Base-by-base conservation (phyloP, 2,113 vertebrate genomes). In the Suncus etruscus region DNA sequence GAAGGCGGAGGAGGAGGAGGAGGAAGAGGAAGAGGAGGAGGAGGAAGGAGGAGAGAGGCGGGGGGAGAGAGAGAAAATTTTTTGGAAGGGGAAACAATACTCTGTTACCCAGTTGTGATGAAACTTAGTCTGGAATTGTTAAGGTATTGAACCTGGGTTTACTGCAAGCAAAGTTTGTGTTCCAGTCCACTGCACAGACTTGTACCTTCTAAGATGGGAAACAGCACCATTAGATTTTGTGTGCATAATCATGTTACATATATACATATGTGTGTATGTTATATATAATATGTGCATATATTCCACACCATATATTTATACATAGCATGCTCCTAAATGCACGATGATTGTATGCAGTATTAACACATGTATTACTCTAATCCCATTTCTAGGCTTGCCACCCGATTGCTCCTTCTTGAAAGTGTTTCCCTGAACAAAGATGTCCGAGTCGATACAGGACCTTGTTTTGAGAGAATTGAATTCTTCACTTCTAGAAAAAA, bases 361-460 rank as follows among this genome's bases (percentile, higher is more conserved):
- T 72, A 89, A 29, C 11, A 63, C 32, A 91, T 11, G 54, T 65
- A 70, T 87, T 78, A 93, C 83, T 20, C 47, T 22, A 48, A 76
- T 39, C 65, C 45, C 8, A 81, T 16, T 58, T 79, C 70, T 75
- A 27, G 45, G 48, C 45, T 29, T 74, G 29, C 22, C 68, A 72
- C 66, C 24, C 61, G 78, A 83, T 51, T 48, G 70, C 31, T 93
- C 18, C 47, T 84, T 93, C 27, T 72, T 50, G 2, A 73, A 89
- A 91, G 58, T 54, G 66, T 12, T 16, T 27, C 54, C n/a, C 4
- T 61, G n/a, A 25, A 89, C 0, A 25, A 54, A 54, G 50, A 51
- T 8, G 15, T 68, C 90, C 76, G 93, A 3, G 18, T 39, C 66
- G 50, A 12, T 63, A 92, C 11, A 8, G 81, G 66, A 14, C 84